Base-by-base conservation (phyloP, 1,140 invertebrate genomes). In the Philaenus spumarius region DNA sequence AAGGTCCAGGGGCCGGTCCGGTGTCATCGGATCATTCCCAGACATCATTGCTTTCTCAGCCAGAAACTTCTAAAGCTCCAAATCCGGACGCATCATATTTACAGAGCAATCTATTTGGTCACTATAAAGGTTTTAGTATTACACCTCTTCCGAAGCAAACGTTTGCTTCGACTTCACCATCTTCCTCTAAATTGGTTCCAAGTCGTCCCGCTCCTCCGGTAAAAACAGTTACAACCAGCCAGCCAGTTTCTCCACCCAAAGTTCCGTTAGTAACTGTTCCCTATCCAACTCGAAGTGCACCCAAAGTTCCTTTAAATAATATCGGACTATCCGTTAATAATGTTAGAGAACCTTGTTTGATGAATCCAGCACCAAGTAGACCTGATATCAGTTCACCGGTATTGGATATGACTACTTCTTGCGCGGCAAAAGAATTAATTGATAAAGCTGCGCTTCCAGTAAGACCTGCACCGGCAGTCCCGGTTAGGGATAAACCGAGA, bases 41-140 rank as follows among this genome's bases (percentile, higher is more conserved):
- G 26, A 55, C 62, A 11, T 62, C 66, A 55, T 65, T 78, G 5
- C 67, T 78, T 66, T 66, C 83, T 72, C 72, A 81, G 77, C 70
- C 71, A 47, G 75, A 77, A 64, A 77, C 76, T 0, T 72, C 74
- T 6, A 69, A 77, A 15, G 79, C 77, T 46, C 76, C 77, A 55
- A 78, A 77, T 53, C 74, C 77, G 24, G 73, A 77, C 0, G 70
- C 78, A 2, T 75, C 58, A 62, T 71, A 39, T 40, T 64, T 82
- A 63, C 76, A 78, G 61, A 80, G 76, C 62, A 80, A 82, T 58
- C 80, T 92, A 65, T 88, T 90, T 66, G 89, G 89, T 0, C 85
- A 90, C 60, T 91, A 90, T 72, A 90, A 90, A 74, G 89, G 89
- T 1, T 92, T 90, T 69, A 84, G 83, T 1, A 78, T 90, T 23